Percentiles rank a stretch among this genome's conserved stretches.
These are phyloP conservation scores for Pteromalus puparum DNA, from an alignment of 1,140 invertebrate genomes.

Conservation along the genomic window DNA sequence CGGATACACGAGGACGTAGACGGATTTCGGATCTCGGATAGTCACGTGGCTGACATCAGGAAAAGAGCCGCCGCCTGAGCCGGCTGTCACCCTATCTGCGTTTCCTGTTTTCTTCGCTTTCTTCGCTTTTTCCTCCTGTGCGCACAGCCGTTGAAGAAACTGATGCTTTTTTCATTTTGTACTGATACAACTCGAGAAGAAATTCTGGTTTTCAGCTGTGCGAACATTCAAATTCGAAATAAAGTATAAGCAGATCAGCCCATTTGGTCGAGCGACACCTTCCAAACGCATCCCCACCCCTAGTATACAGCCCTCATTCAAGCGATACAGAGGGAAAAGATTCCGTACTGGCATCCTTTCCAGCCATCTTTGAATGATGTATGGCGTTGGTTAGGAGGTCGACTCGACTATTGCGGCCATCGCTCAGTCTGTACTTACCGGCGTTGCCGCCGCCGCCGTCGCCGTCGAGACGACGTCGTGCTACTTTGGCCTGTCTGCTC, in stretches of 20 bases:
- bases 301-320: background rate
- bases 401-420: conserved; percentile 71
- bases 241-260: too few relatives aligned
- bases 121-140: background rate
- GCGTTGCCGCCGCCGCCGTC: too few relatives aligned
- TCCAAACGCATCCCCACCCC: background rate
- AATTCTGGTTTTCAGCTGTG: background rate
- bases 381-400: conserved; percentile 76
- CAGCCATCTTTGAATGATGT: conserved; percentile 77
- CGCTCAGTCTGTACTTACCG: conserved; percentile 65
- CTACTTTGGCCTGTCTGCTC: conserved; percentile 6
- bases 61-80: conserved; percentile 25
- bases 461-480: background rate
- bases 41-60: conserved; percentile 24
- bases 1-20: conserved; percentile 65
- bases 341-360: conserved; percentile 43
- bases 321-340: conserved; percentile 11
- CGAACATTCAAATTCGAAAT: too few relatives aligned
- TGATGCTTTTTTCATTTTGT: background rate
- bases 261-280: too few relatives aligned
- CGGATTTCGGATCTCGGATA: conserved; percentile 55
- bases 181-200: too few relatives aligned
- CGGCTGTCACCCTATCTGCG: conserved; percentile 68
- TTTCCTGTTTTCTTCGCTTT: conserved; percentile 53
- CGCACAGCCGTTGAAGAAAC: background rate